A percentile compares a stretch with the other conserved stretches of the same genome.
phyloP scores from a whole-genome alignment of 2,113 vertebrate species.

The Buteo buteo region DNA sequence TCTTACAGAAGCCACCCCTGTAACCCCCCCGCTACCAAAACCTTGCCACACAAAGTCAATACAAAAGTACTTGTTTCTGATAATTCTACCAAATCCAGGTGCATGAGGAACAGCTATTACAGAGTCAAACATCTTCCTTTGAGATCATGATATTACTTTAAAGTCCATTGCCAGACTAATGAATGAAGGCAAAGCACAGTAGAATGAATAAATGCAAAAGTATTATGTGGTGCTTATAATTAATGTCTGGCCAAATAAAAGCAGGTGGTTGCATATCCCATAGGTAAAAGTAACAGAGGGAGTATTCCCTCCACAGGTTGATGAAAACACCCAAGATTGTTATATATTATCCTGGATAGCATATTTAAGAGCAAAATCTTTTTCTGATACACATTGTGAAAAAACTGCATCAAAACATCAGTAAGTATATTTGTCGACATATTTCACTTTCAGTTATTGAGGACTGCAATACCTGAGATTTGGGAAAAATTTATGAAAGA shows the following conservation, averaged over 20 bases:
- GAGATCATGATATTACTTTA: not conserved
- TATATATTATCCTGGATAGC: not conserved
- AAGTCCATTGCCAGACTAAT: not conserved
- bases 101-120: not conserved
- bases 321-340: not conserved
- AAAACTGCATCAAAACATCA: not conserved
- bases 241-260: not conserved
- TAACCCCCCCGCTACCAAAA: too few species aligned
- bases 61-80: not conserved
- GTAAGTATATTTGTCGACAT: not conserved
- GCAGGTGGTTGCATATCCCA: not conserved
- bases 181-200: not conserved
- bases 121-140: not conserved
- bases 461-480: not conserved
- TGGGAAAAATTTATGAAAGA: not conserved
- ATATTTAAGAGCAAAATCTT: not conserved
- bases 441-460: not conserved
- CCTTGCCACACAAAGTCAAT: too few species aligned
- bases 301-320: not conserved
- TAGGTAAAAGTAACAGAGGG: not conserved
- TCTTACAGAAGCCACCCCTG: too few species aligned
- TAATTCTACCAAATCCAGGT: not conserved
- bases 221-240: not conserved
- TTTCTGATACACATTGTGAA: not conserved
- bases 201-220: not conserved